Evolutionary conservation across 2,888 invertebrate species (phyloP).

Genomic region (Tipula confusa): DNA sequence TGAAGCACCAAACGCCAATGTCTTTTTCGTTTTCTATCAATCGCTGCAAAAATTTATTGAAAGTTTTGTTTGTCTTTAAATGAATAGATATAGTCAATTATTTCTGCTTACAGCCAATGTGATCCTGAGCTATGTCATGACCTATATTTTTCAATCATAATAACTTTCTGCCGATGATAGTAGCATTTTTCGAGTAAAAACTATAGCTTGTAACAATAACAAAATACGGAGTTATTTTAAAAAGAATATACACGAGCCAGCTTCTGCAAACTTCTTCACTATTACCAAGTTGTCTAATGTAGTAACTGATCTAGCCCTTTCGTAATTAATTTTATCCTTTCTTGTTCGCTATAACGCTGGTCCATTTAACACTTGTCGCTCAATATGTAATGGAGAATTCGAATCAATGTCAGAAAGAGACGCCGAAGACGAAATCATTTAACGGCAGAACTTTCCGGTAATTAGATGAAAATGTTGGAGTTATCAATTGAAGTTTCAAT

Average conservation of each 20-base stretch:
- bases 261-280: background rate
- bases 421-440: no score
- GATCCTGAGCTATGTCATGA: background rate
- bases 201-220: background rate
- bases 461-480: no score
- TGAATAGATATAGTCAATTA: background rate
- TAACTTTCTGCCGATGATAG: background rate
- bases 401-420: no score
- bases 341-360: background rate
- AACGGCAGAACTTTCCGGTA: no score
- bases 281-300: background rate
- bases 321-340: background rate
- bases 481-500: no score
- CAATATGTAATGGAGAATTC: no score
- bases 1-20: background rate
- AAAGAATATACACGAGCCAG: background rate
- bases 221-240: background rate
- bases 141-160: background rate
- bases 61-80: background rate
- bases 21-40: conserved; percentile 6
- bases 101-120: background rate
- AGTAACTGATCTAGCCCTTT: background rate
- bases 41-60: background rate
- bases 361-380: no score
- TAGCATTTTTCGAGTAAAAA: background rate